These are phyloP conservation scores for Mamestra brassicae DNA, from an alignment of 2,888 invertebrate species.

Conservation along the genomic window DNA sequence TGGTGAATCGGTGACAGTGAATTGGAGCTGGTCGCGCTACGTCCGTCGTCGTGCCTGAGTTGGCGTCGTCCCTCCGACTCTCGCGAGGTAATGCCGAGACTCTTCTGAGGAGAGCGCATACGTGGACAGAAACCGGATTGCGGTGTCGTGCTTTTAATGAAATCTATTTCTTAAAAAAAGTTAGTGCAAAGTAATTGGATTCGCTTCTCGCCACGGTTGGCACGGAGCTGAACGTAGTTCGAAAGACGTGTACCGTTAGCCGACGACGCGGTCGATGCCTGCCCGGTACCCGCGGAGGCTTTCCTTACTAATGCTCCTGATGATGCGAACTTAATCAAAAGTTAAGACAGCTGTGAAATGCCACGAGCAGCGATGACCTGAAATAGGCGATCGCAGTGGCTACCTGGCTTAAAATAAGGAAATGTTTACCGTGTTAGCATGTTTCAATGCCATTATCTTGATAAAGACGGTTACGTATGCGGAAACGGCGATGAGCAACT, in stretches of 20 bases:
- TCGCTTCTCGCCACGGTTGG: conserved; percentile 68
- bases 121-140: conserved; percentile 86
- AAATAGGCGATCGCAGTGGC: conserved; percentile 46
- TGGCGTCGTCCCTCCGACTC: conserved; percentile 86
- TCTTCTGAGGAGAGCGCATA: conserved; percentile 83
- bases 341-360: conserved; percentile 19
- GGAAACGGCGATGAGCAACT: conserved; percentile 82
- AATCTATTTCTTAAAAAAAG: conserved; percentile 74
- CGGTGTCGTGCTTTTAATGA: conserved; percentile 78
- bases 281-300: conserved; percentile 72
- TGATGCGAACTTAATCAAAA: conserved; percentile 48
- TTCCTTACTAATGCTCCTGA: conserved; percentile 66
- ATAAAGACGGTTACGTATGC: conserved; percentile 86
- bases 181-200: conserved; percentile 73
- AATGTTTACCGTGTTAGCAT: conserved; percentile 79
- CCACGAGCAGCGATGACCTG: conserved; percentile 41
- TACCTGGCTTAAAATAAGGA: conserved; percentile 73
- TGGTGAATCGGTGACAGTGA: conserved; percentile 84
- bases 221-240: conserved; percentile 76
- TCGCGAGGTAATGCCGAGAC: conserved; percentile 87
- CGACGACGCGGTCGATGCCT: conserved; percentile 80
- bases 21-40: conserved; percentile 83
- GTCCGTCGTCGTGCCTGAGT: conserved; percentile 84
- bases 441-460: conserved; percentile 87
- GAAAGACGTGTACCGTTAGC: conserved; percentile 85